A percentile compares a stretch with the other conserved stretches of the same genome.
Evolutionary conservation across 2,888 invertebrate genomes (phyloP).

Genomic region (Caenorhabditis panamensis): DNA sequence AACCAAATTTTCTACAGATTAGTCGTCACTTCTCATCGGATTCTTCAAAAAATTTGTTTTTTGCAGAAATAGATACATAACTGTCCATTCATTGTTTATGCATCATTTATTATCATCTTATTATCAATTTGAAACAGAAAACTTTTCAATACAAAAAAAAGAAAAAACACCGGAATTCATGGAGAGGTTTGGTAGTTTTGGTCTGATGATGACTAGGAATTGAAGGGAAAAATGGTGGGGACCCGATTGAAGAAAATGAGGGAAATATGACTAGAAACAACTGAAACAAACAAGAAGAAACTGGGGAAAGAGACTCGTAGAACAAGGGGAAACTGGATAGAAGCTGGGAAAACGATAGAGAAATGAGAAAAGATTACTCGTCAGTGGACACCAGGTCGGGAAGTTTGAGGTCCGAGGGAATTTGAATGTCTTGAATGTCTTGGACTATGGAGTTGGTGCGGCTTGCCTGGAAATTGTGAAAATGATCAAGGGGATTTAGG

Average conservation of each 20-base stretch:
- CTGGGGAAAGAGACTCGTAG: neutral
- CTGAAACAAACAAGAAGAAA: constrained; percentile 15
- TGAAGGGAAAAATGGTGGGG: neutral
- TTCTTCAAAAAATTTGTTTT: no score
- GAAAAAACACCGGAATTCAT: constrained; percentile 27
- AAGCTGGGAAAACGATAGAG: neutral
- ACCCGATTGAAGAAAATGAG: constrained; percentile 8
- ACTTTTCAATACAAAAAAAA: constrained; percentile 6
- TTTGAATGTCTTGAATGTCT: constrained; percentile 61
- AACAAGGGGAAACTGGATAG: constrained; percentile 20
- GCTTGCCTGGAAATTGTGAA: constrained; percentile 48
- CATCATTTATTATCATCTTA: no score
- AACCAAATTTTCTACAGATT: no score
- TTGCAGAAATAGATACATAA: no score
- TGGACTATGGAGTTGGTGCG: constrained; percentile 61
- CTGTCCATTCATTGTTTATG: no score
- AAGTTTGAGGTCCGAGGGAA: constrained; percentile 57
- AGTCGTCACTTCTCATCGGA: no score
- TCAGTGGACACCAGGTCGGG: constrained; percentile 53
- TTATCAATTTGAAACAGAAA: no score
- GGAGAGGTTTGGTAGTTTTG: constrained; percentile 28
- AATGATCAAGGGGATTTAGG: neutral
- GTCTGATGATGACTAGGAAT: constrained; percentile 51
- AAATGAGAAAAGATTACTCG: constrained; percentile 34
- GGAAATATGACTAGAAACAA: constrained; percentile 6